A percentile compares a stretch with the other conserved stretches of the same genome.
phyloP scores from a whole-genome alignment of 2,888 invertebrate species.

The Drosophila eohydei region DNA sequence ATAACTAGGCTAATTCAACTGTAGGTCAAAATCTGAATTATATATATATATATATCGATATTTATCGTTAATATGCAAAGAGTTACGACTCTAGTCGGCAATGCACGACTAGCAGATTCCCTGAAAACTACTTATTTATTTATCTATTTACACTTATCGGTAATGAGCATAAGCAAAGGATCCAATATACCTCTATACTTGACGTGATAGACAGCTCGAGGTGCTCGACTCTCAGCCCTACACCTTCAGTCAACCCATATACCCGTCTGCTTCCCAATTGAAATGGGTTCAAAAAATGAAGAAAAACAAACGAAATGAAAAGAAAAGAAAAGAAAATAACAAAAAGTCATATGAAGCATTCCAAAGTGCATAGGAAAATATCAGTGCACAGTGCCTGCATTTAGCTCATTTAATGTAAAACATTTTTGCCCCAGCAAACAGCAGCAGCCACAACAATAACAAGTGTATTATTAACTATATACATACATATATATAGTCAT shows the following conservation, averaged over 20 bases:
- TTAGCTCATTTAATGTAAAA: constrained; percentile 50
- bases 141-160: too few relatives aligned
- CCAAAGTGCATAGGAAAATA: constrained; percentile 28
- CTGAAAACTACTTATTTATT: too few relatives aligned
- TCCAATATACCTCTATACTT: background rate
- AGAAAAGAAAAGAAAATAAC: constrained; percentile 19
- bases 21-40: too few relatives aligned
- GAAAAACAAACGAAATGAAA: background rate
- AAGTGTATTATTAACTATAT: background rate
- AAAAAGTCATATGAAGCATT: constrained; percentile 49
- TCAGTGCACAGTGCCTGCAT: constrained; percentile 41
- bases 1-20: too few relatives aligned
- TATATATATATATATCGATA: too few relatives aligned
- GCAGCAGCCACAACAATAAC: background rate
- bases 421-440: constrained; percentile 30
- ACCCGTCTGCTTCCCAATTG: background rate
- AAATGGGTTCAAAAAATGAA: background rate
- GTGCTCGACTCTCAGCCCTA: background rate
- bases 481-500: background rate
- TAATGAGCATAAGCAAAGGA: too few relatives aligned
- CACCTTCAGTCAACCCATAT: background rate
- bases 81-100: too few relatives aligned
- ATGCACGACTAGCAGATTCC: too few relatives aligned
- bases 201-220: background rate
- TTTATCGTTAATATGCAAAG: too few relatives aligned